Evolutionary conservation across 2,113 vertebrate genomes (phyloP), one percentile per base, ranked within the genome.

Genomic region (Upupa epops): DNA sequence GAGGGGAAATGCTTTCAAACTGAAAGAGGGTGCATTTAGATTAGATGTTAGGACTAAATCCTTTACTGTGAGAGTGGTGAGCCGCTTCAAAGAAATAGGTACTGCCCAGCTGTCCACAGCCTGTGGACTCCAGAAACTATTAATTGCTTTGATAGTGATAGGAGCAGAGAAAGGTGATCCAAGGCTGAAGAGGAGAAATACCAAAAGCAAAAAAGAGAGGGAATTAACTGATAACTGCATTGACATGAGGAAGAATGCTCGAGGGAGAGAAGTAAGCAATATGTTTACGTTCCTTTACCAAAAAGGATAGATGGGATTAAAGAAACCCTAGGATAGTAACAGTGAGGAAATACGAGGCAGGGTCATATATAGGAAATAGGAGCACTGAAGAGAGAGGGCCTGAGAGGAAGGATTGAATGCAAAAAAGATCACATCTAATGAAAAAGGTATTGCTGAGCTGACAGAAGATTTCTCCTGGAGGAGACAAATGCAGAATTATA

Each of bases 211-310:
- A 66, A 42, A 54, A 66, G 36, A 45, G 24, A 63, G 31, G 18
- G 46, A 60, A 49, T 0, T 1, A 49, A 24, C 36, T 51, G 54
- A 51, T 0, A 2, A 34, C 13, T 22, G 16, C 22, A 16, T 49
- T 21, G 61, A 66, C 31, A 63, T 69, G 25, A 72, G n/a, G 17
- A 85, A 66, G 32, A 26, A 34, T 54, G 36, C 26, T 31, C 28
- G 49, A 74, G 25, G 46, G 46, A 73, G 37, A 77, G 16, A 78
- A 68, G 28, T 52, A 82, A 86, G 58, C 11, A 72, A 9, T 48
- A 32, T 68, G 19, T 28, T 14, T n/a, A 5, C 45, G 34, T 74
- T 81, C 21, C 29, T 80, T 70, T 55, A 46, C 1, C 1, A 68
- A 90, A 42, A 34, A 5, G 14, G 28, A 29, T 51, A 72, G 54